Conservation (phyloP, 2,113 vertebrate species). For the Mustela nigripes region DNA sequence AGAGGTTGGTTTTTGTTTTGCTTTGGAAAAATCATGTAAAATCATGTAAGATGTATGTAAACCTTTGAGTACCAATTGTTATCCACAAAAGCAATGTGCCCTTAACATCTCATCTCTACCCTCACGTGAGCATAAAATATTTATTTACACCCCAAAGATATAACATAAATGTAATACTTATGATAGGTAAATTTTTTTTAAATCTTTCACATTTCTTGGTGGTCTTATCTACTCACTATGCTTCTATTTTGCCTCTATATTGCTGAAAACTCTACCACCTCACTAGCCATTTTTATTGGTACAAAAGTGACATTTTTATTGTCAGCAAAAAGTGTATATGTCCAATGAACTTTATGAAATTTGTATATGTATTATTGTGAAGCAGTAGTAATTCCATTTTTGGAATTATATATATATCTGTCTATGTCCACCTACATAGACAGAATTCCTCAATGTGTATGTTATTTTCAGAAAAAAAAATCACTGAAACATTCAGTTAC, state of each 20-base stretch:
- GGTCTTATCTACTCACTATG: not conserved
- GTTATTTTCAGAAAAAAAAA: conserved; percentile 51
- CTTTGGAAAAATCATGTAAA: not conserved
- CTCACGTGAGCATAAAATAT: not conserved
- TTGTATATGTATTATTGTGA: not conserved
- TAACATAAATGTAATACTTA: not conserved
- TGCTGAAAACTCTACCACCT: conserved; percentile 22
- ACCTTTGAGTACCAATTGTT: conserved; percentile 24
- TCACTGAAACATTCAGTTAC: conserved; percentile 36
- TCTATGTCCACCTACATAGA: not conserved
- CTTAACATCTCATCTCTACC: not conserved
- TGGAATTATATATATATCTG: not conserved
- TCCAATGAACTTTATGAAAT: conserved; percentile 33
- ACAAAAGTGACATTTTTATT: not conserved
- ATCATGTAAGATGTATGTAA: not conserved
- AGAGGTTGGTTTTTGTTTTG: not conserved
- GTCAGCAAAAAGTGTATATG: not conserved
- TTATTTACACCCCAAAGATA: not conserved
- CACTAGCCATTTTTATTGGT: not conserved
- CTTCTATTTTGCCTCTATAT: not conserved
- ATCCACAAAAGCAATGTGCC: not conserved
- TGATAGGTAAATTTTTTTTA: not conserved
- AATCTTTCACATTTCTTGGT: not conserved
- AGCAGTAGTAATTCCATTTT: not conserved
- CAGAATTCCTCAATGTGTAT: not conserved